phyloP scores from a whole-genome alignment of 2,888 invertebrate genomes.

The Platerodrilus igneus region DNA sequence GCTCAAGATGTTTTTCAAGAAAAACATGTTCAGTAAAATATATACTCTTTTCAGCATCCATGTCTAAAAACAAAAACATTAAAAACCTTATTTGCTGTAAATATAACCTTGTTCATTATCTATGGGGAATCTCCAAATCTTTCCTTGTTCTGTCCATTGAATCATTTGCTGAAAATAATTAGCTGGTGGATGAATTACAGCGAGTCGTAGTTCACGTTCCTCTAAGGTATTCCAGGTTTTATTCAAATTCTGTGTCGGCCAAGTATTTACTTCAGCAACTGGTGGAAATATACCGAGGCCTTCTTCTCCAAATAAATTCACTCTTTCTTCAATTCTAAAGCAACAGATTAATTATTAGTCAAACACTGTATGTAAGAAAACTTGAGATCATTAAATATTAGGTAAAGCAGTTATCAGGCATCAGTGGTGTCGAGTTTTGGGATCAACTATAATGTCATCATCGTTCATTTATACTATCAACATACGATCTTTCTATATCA shows the following conservation, averaged over 20 bases:
- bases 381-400: background rate
- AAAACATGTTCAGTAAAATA: conserved; percentile 95
- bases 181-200: conserved; percentile 67
- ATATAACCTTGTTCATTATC: conserved; percentile 92
- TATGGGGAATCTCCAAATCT: conserved; percentile 95
- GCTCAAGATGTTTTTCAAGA: conserved; percentile 77
- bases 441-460: too few species aligned
- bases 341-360: background rate
- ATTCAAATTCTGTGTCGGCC: conserved; percentile 38
- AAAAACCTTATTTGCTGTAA: too few species aligned
- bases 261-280: conserved; percentile 36
- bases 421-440: too few species aligned
- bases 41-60: conserved; percentile 61
- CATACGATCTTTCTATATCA: too few species aligned
- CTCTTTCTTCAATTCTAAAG: conserved; percentile 42
- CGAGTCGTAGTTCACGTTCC: conserved; percentile 61
- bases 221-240: conserved; percentile 66
- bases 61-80: conserved; percentile 51
- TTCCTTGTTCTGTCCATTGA: conserved; percentile 89
- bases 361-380: background rate
- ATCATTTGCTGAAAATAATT: conserved; percentile 94
- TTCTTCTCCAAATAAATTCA: conserved; percentile 60
- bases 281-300: conserved; percentile 62
- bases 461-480: too few species aligned
- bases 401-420: background rate